These are phyloP conservation scores for Lobophora halterata DNA, from an alignment of 2,888 invertebrate species.

Conservation along the genomic window DNA sequence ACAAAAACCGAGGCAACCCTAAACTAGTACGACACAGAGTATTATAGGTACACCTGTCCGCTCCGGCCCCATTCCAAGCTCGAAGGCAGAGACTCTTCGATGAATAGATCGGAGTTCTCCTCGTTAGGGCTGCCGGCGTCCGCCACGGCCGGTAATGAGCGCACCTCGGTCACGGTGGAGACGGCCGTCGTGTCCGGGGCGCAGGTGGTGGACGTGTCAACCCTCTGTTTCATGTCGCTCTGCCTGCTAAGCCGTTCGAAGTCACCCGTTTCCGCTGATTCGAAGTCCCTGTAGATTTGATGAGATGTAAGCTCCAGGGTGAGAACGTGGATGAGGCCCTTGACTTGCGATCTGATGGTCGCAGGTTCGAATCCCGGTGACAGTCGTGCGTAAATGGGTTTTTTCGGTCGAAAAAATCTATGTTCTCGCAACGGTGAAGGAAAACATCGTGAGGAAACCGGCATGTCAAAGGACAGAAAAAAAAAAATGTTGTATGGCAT, in stretches of 20 bases:
- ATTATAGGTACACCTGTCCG: conserved; percentile 66
- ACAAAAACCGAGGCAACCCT: conserved; percentile 20
- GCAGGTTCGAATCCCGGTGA: too few relatives aligned
- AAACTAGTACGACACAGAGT: conserved; percentile 28
- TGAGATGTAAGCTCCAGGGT: too few relatives aligned
- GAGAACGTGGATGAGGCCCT: too few relatives aligned
- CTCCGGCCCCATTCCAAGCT: conserved; percentile 87
- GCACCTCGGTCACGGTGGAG: conserved; percentile 82
- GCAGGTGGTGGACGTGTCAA: conserved; percentile 65
- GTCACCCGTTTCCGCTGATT: conserved; percentile 90
- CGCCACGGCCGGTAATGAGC: conserved; percentile 52
- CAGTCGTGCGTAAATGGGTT: too few relatives aligned
- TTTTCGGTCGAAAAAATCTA: too few relatives aligned
- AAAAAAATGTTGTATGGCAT: too few relatives aligned
- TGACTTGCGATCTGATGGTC: too few relatives aligned
- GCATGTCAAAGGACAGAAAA: too few relatives aligned
- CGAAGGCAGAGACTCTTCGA: conserved; percentile 93
- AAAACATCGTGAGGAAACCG: too few relatives aligned
- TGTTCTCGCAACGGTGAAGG: too few relatives aligned
- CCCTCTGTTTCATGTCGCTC: conserved; percentile 69
- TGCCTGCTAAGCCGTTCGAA: conserved; percentile 88
- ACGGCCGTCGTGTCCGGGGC: conserved; percentile 75
- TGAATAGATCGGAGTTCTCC: conserved; percentile 90
- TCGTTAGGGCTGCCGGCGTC: conserved; percentile 45
- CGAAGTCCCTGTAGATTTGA: conserved; percentile 87